A percentile compares a stretch with the other conserved stretches of the same genome.
Evolutionary conservation across 2,113 vertebrate genomes (phyloP).

Genomic region (Hydrolagus affinis): DNA sequence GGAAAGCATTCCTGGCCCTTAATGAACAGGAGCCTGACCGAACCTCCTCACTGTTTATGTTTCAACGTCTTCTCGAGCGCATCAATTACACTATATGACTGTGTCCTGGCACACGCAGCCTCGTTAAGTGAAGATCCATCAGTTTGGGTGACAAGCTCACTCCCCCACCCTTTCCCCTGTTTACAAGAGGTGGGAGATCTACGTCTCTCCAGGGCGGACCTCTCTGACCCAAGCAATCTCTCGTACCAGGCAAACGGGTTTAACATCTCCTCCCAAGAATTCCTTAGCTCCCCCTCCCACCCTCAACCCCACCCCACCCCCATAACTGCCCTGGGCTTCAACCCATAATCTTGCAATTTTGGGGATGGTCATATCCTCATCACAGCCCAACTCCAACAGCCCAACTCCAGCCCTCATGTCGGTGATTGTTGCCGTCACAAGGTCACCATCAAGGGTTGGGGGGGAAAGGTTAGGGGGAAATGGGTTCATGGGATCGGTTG

Average conservation of each 20-base stretch:
- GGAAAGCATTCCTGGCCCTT: no score
- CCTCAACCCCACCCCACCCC: neutral
- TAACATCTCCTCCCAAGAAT: neutral
- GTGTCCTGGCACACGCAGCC: conserved; percentile 45
- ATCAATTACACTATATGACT: conserved; percentile 40
- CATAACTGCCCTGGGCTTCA: neutral
- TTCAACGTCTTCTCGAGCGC: conserved; percentile 39
- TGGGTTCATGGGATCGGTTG: no score
- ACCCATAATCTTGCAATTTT: no score
- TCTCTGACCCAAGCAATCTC: neutral
- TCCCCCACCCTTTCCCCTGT: conserved; percentile 61
- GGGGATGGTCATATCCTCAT: no score
- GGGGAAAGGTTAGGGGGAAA: no score
- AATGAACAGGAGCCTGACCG: neutral
- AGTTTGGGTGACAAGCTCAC: conserved; percentile 44
- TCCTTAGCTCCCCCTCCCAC: neutral
- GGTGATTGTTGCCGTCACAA: no score
- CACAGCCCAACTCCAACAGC: no score
- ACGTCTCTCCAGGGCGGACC: conserved; percentile 44
- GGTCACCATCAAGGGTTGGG: no score
- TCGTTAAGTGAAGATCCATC: conserved; percentile 45
- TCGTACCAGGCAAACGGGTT: neutral
- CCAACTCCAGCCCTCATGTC: no score
- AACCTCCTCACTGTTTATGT: conserved; percentile 31
- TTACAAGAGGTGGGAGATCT: conserved; percentile 55